These are phyloP conservation scores for Bombus soroeensis DNA, from an alignment of 1,140 invertebrate genomes.

Conservation along the genomic window DNA sequence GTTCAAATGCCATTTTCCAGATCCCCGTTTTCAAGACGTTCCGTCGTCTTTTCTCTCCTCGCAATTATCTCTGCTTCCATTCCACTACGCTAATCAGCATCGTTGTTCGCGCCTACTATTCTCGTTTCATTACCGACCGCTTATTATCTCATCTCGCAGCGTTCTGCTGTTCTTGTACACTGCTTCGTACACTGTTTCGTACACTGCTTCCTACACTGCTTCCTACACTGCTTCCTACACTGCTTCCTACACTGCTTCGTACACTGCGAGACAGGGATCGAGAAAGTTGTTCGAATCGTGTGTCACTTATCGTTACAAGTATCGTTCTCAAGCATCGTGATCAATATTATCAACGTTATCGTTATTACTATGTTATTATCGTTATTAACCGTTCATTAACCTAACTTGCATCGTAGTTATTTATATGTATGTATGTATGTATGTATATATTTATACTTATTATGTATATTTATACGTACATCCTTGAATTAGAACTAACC, in stretches of 20 bases:
- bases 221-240: not conserved
- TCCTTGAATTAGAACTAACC: not conserved
- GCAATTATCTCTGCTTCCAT: not conserved
- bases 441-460: not conserved
- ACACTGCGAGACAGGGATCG: constrained; percentile 20
- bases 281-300: not conserved
- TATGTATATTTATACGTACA: constrained; percentile 22
- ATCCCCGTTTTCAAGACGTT: not conserved
- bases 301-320: not conserved
- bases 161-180: not conserved
- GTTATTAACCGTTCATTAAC: constrained; percentile 15
- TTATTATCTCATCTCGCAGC: not conserved
- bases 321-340: not conserved
- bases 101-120: not conserved
- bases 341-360: constrained; percentile 46
- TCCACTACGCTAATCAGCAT: not conserved
- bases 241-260: not conserved
- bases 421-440: constrained; percentile 13
- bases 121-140: not conserved
- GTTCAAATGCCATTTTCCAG: not conserved
- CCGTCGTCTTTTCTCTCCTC: not conserved
- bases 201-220: not conserved
- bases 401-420: not conserved
- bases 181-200: not conserved
- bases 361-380: constrained; percentile 41